Conservation (phyloP, 2,113 vertebrate species). For the Rhabdomys dilectus region DNA sequence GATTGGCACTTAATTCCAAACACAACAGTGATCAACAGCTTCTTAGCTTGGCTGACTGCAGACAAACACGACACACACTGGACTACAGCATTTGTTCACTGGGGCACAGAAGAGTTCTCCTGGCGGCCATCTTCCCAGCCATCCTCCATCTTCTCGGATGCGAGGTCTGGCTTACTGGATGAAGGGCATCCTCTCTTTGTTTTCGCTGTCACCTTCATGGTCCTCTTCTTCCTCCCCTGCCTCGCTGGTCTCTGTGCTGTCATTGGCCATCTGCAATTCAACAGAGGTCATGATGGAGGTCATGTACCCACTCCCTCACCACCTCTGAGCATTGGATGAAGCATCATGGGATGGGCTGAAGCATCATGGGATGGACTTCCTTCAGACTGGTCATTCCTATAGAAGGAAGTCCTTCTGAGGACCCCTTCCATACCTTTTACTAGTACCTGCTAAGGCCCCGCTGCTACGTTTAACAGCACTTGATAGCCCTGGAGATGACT, state of each 20-base stretch:
- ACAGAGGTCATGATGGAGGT: neutral
- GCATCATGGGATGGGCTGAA: neutral
- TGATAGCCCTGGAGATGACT: neutral
- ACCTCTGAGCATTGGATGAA: neutral
- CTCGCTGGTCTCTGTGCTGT: slow-evolving; percentile 99
- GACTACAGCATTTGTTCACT: slow-evolving; percentile 92
- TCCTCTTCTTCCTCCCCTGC: slow-evolving; percentile 99
- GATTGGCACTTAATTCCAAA: slow-evolving; percentile 92
- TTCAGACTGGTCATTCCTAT: neutral
- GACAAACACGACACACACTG: slow-evolving; percentile 91
- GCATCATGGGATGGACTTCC: neutral
- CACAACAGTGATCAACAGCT: slow-evolving; percentile 90
- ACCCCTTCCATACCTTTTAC: rapidly evolving
- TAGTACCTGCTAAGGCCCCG: neutral
- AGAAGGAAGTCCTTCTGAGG: neutral
- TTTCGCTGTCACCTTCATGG: slow-evolving; percentile 96
- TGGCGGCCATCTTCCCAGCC: slow-evolving; percentile 78
- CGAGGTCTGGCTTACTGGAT: slow-evolving; percentile 91
- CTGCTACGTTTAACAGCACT: neutral
- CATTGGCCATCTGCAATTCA: slow-evolving; percentile 95
- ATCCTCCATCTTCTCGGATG: slow-evolving; percentile 1
- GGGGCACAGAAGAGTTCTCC: slow-evolving; percentile 88
- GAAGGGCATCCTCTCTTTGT: slow-evolving; percentile 98
- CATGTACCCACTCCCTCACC: neutral
- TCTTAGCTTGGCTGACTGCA: slow-evolving; percentile 91